Evolutionary conservation across 2,888 invertebrate species (phyloP).

Genomic region (Drosophila lacicola): DNA sequence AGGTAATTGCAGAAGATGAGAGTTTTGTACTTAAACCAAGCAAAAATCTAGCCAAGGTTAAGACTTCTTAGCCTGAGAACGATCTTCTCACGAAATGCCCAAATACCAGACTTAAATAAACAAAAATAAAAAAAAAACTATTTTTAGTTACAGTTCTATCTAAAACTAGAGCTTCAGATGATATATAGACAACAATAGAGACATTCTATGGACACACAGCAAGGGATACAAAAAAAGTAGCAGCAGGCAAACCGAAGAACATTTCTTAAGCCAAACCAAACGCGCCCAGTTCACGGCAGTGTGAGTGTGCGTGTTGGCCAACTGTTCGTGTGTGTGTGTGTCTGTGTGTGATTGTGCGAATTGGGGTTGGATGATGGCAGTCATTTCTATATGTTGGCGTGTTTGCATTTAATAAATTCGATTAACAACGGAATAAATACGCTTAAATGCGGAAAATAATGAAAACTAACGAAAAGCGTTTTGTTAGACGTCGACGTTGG

Average conservation of each 20-base stretch:
- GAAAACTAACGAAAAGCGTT: conserved; percentile 81
- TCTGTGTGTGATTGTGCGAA: conserved; percentile 16
- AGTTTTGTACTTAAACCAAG: no score
- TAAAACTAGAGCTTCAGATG: conserved; percentile 8
- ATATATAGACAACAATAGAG: conserved; percentile 47
- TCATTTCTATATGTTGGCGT: conserved; percentile 71
- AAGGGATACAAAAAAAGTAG: conserved; percentile 68
- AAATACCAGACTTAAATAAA: background rate
- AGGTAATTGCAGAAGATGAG: background rate
- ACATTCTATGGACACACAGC: conserved; percentile 58
- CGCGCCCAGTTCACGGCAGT: conserved; percentile 59
- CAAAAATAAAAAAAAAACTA: background rate
- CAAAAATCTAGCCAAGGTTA: no score
- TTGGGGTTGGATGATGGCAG: conserved; percentile 23
- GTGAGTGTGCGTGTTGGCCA: conserved; percentile 59
- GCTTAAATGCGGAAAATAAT: conserved; percentile 82
- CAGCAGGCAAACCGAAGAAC: conserved; percentile 70
- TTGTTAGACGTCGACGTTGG: conserved; percentile 68
- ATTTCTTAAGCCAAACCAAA: conserved; percentile 76
- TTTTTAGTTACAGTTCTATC: conserved; percentile 5
- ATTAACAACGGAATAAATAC: conserved; percentile 83
- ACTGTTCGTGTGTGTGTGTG: conserved; percentile 20
- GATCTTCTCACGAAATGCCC: no score
- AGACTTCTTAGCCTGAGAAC: no score
- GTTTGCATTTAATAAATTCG: conserved; percentile 84